A percentile compares a stretch with the other conserved stretches of the same genome.
Evolutionary conservation across 2,888 invertebrate genomes (phyloP).

Genomic region (Drosophila demipolita): DNA sequence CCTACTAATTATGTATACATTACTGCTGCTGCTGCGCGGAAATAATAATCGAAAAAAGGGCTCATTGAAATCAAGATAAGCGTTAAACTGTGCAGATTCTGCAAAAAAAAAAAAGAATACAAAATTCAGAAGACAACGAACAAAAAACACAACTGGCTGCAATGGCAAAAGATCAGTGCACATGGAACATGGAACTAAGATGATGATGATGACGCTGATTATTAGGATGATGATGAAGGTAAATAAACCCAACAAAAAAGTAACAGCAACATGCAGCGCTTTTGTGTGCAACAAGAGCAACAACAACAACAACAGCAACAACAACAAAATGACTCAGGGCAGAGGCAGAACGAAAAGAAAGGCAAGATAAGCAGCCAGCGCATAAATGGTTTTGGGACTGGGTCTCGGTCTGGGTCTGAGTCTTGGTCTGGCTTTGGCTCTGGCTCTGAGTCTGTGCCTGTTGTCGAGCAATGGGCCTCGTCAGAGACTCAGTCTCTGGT

Average conservation of each 20-base stretch:
- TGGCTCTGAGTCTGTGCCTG: slow-evolving; percentile 16
- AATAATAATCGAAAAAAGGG: slow-evolving; percentile 25
- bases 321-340: slow-evolving; percentile 59
- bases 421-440: slow-evolving; percentile 26
- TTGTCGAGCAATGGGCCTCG: slow-evolving; percentile 14
- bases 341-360: slow-evolving; percentile 56
- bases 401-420: slow-evolving; percentile 17
- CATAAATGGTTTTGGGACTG: slow-evolving; percentile 59
- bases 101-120: slow-evolving; percentile 48
- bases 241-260: slow-evolving; percentile 63
- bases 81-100: slow-evolving; percentile 57
- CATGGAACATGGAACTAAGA: slow-evolving; percentile 47
- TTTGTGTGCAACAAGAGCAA: slow-evolving; percentile 46
- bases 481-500: slow-evolving; percentile 12
- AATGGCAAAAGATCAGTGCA: slow-evolving; percentile 64
- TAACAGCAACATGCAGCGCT: slow-evolving; percentile 59
- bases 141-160: slow-evolving; percentile 24
- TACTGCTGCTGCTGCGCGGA: not conserved
- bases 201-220: slow-evolving; percentile 21
- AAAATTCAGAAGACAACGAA: slow-evolving; percentile 28
- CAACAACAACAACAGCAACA: slow-evolving; percentile 40
- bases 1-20: slow-evolving; percentile 43
- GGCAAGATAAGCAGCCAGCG: slow-evolving; percentile 69
- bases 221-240: slow-evolving; percentile 51
- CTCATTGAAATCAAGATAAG: slow-evolving; percentile 60